phyloP scores from a whole-genome alignment of 2,797 vertebrate genomes.

The Periophthalmus magnuspinnatus region DNA sequence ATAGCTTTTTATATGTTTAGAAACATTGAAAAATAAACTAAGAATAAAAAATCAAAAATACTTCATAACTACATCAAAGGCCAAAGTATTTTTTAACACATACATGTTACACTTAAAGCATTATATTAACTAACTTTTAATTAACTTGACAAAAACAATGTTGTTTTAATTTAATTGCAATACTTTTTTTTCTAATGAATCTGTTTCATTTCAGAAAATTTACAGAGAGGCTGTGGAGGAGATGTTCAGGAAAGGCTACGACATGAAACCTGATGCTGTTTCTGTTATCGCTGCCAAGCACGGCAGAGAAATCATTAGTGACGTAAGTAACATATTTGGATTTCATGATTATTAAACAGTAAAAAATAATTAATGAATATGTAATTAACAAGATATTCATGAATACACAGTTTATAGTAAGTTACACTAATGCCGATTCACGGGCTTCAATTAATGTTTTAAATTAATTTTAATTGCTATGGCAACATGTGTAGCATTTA shows the following conservation, averaged over 20 bases:
- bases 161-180: background rate
- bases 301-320: conserved; percentile 88
- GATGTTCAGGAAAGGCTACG: conserved; percentile 85
- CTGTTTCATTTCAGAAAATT: conserved; percentile 80
- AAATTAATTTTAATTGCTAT: too few relatives aligned
- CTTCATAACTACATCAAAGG: too few relatives aligned
- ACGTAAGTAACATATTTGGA: conserved; percentile 78
- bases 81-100: too few relatives aligned
- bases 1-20: background rate
- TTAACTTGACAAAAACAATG: background rate
- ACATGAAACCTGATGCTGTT: conserved; percentile 89
- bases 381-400: background rate
- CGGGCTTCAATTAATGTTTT: too few relatives aligned
- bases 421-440: too few relatives aligned
- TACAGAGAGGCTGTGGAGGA: conserved; percentile 87
- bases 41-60: too few relatives aligned
- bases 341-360: background rate
- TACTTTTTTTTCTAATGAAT: background rate
- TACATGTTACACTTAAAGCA: too few relatives aligned
- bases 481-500: too few relatives aligned
- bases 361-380: background rate
- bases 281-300: conserved; percentile 85
- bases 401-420: too few relatives aligned
- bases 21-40: too few relatives aligned
- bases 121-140: too few relatives aligned